Conservation (phyloP, 1,140 invertebrate genomes). For the Trissolcus basalis region DNA sequence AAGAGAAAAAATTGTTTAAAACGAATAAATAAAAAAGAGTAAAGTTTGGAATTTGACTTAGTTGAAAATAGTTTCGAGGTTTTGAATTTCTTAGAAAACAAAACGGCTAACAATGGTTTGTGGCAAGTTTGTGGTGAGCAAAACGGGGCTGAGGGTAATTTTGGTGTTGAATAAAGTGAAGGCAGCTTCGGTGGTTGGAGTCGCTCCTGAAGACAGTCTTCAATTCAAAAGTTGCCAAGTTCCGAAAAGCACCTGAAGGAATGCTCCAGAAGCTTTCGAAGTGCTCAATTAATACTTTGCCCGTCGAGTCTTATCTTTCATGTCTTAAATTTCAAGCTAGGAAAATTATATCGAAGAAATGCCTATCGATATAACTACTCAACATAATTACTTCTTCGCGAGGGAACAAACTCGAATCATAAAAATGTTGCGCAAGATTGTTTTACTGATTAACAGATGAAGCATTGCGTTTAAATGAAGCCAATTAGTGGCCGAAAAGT, state of each 20-base stretch:
- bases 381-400: slow-evolving; percentile 31
- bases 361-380: background rate
- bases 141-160: slow-evolving; percentile 30
- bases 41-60: too few relatives aligned
- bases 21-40: too few relatives aligned
- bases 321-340: slow-evolving; percentile 49
- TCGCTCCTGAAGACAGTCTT: slow-evolving; percentile 44
- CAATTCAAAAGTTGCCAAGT: slow-evolving; percentile 58
- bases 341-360: slow-evolving; percentile 47
- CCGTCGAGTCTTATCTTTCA: slow-evolving; percentile 56
- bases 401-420: background rate
- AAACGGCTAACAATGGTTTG: slow-evolving; percentile 18
- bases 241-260: slow-evolving; percentile 52
- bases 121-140: slow-evolving; percentile 27
- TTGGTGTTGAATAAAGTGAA: slow-evolving; percentile 20
- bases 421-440: background rate
- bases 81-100: too few relatives aligned
- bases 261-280: slow-evolving; percentile 57
- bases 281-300: slow-evolving; percentile 64
- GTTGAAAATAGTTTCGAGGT: too few relatives aligned
- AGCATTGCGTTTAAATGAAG: background rate
- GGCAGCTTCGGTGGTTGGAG: slow-evolving; percentile 36
- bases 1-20: too few relatives aligned
- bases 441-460: slow-evolving; percentile 2
- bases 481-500: too few relatives aligned